Percentiles rank a stretch among this genome's conserved stretches.
Evolutionary conservation across 1,140 invertebrate genomes (phyloP).

Genomic region (Trissolcus basalis): DNA sequence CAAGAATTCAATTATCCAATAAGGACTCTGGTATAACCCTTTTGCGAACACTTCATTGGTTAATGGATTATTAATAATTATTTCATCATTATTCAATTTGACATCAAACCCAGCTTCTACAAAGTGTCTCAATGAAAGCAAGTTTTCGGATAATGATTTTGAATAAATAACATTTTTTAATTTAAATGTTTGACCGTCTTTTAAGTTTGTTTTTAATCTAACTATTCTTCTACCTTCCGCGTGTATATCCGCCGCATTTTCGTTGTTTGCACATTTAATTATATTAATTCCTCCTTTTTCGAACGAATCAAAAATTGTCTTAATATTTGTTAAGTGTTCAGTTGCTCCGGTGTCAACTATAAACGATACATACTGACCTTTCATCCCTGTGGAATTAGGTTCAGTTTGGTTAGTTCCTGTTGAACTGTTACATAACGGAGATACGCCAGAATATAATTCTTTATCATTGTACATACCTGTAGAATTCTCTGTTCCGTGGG

Average conservation of each 20-base stretch:
- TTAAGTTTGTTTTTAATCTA: background rate
- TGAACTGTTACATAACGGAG: too few relatives aligned
- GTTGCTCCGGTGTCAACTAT: too few relatives aligned
- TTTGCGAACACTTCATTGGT: constrained; percentile 5
- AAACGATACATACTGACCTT: too few relatives aligned
- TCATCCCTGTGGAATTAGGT: too few relatives aligned
- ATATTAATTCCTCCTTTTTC: background rate
- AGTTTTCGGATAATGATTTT: constrained; percentile 3
- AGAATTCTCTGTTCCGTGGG: too few relatives aligned
- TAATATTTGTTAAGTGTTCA: too few relatives aligned
- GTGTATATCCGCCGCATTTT: constrained; percentile 5
- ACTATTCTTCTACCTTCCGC: constrained; percentile 12
- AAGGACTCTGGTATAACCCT: constrained; percentile 10
- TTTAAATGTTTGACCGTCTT: background rate
- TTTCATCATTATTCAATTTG: constrained; percentile 1
- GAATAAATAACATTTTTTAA: constrained; percentile 20
- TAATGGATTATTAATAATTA: constrained; percentile 11
- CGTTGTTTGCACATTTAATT: constrained; percentile 27
- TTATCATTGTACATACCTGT: too few relatives aligned
- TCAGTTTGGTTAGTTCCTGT: too few relatives aligned
- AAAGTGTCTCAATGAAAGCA: constrained; percentile 18
- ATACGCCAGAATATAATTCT: too few relatives aligned
- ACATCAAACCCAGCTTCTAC: constrained; percentile 8
- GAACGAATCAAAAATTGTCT: too few relatives aligned
- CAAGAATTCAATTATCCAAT: constrained; percentile 21